These are phyloP conservation scores for Leptopilina boulardi DNA, from an alignment of 1,140 invertebrate species.

Conservation along the genomic window DNA sequence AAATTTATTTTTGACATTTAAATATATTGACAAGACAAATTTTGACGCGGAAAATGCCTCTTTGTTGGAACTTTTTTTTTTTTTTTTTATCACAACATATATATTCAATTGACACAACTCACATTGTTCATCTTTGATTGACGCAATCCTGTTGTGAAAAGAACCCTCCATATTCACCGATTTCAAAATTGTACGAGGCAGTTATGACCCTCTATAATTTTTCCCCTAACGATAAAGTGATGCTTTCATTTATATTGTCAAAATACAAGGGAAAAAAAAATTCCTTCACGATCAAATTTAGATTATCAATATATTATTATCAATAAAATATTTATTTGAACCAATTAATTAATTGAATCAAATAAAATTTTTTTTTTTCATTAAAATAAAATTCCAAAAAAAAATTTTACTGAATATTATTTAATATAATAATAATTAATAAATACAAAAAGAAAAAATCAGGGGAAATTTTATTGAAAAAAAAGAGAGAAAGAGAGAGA, in stretches of 20 bases:
- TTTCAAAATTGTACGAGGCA: not conserved
- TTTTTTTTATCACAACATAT: constrained; percentile 26
- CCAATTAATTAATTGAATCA: too few species aligned
- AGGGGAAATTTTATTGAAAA: not conserved
- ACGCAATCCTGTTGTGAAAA: not conserved
- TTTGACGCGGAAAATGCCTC: constrained; percentile 6
- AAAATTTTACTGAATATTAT: too few species aligned
- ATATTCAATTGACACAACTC: constrained; percentile 6
- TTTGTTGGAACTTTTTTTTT: not conserved
- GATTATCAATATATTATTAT: constrained; percentile 13
- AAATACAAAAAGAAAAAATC: too few species aligned
- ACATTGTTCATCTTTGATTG: constrained; percentile 6
- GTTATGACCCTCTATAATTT: constrained; percentile 1
- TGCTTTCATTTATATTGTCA: not conserved
- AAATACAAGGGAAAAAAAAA: not conserved
- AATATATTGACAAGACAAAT: constrained; percentile 6
- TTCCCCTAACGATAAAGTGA: too few species aligned
- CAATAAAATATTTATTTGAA: too few species aligned
- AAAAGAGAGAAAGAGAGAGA: not conserved
- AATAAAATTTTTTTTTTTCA: too few species aligned
- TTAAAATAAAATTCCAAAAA: too few species aligned
- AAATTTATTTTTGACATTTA: constrained; percentile 13
- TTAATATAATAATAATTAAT: too few species aligned
- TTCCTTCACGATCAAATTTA: too few species aligned
- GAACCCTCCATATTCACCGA: not conserved